Conservation (phyloP, 2,888 invertebrate genomes). For the Athetis lepigone region DNA sequence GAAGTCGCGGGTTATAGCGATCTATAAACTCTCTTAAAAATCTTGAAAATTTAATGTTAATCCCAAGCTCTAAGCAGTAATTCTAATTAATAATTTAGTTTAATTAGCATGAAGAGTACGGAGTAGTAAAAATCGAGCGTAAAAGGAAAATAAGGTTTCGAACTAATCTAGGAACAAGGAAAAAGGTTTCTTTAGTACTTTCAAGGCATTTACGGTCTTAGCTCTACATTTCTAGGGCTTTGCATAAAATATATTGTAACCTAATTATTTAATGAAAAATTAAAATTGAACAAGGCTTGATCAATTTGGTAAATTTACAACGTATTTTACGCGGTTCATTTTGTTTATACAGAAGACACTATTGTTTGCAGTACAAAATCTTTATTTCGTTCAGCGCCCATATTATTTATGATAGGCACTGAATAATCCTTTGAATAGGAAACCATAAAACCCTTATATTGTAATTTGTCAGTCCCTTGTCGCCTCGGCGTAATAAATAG, state of each 20-base stretch:
- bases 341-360: too few species aligned
- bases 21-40: too few species aligned
- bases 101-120: constrained; percentile 20
- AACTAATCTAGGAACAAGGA: constrained; percentile 16
- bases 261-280: too few species aligned
- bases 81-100: constrained; percentile 28
- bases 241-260: constrained; percentile 26
- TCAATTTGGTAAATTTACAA: too few species aligned
- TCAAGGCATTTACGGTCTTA: constrained; percentile 15
- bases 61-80: constrained; percentile 2
- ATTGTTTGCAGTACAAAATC: background rate
- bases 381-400: background rate
- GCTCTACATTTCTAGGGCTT: constrained; percentile 13
- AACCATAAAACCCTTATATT: constrained; percentile 58
- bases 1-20: too few species aligned
- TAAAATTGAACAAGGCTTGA: too few species aligned
- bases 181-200: constrained; percentile 18
- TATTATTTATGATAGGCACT: constrained; percentile 19
- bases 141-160: constrained; percentile 14
- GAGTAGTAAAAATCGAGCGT: constrained; percentile 22
- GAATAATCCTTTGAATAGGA: constrained; percentile 27
- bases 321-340: too few species aligned
- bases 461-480: constrained; percentile 61
- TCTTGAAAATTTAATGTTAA: background rate
- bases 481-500: constrained; percentile 60